Evolutionary conservation across 1,140 invertebrate genomes (phyloP), one percentile per base, ranked within the genome.

Genomic region (Rhagoletis zephyria): DNA sequence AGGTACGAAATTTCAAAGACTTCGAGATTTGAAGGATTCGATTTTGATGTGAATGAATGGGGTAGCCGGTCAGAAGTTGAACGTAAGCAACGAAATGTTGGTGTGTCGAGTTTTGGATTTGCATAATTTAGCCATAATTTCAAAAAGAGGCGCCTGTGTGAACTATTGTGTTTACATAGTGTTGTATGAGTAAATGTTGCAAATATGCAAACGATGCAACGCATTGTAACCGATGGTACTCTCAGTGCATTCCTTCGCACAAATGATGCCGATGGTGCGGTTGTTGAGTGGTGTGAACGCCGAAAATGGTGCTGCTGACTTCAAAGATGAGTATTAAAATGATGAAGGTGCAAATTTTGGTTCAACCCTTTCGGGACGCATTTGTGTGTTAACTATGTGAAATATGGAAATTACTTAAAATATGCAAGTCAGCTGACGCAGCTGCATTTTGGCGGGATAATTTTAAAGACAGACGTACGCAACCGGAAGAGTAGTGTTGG

Each of bases 21-120:
- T 67, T 77, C n/a, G 14, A 3, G 10, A 16, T 77, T 77, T 48
- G 14, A 77, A 48, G 6, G 45, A n/a, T 51, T 51, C 10, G 70
- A 12, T n/a, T 81, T 90, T 90, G 89, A 91, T 61, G 77, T 16
- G 56, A 45, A 12, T 30, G 64, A 30, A 67, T 67, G 64, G 19
- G 64, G 6, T 9, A 6, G 74, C n/a, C n/a, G 10, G 51, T 45
- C n/a, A 10, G 48, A 6, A 51, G 10, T 4, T 4, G 61, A 63
- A 4, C 61, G 85, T 0, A 45, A 63, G 85, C 42, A 42, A 48
- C 0, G 7, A 42, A 56, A 59, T 10, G 74, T 81, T 30, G 85
- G 60, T 85, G 60, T 61, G 19, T 42, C 85, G 61, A 61, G 60
- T 45, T 85, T 9, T 63, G 85, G 59, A 85, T 85, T 85, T 85